Evolutionary conservation across 2,888 invertebrate species (phyloP), one percentile per base, ranked within the genome.

Genomic region (Spisula subtruncata): DNA sequence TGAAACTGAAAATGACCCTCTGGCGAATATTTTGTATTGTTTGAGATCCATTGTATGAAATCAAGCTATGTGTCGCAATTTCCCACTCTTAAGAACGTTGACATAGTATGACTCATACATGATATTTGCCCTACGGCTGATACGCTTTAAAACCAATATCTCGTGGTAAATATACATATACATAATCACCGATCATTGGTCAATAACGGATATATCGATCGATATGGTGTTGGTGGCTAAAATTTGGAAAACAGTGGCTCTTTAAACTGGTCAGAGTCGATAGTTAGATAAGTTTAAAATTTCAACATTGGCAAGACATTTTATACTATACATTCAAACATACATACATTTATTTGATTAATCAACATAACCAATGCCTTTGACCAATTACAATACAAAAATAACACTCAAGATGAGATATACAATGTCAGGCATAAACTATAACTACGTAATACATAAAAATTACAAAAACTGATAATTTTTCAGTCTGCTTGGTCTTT

Each of bases 151-250:
- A 12, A 4, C 51, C 4, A 16, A 51, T 51, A 6, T 51, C 51
- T 51, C 51, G 14, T 51, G 51, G 51, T 51, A 51, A 51, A 51
- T 12, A 51, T 51, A 10, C 51, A 12, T 51, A 51, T 51, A 51
- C 51, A 51, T 51, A 51, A 51, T 51, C 12, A 51, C 51, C 14
- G 51, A 51, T 51, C 12, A 51, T 14, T 51, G 51, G 51, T 51
- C 51, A 51, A 51, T 75, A 75, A 32, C 32, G 16, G 75, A 75
- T 32, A n/a, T n/a, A 75, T 75, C 35, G 75, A 75, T 75, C 75
- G 75, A 32, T 75, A 25, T n/a, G n/a, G n/a, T n/a, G n/a, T n/a
- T n/a, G n/a, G 6, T 75, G 32, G 18, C 12, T 75, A 10, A 35
- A 18, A 5, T 35, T 75, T 2, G 75, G 32, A 75, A 32, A 29